phyloP scores from a whole-genome alignment of 1,140 invertebrate species.

The Zaprionus africanus region DNA sequence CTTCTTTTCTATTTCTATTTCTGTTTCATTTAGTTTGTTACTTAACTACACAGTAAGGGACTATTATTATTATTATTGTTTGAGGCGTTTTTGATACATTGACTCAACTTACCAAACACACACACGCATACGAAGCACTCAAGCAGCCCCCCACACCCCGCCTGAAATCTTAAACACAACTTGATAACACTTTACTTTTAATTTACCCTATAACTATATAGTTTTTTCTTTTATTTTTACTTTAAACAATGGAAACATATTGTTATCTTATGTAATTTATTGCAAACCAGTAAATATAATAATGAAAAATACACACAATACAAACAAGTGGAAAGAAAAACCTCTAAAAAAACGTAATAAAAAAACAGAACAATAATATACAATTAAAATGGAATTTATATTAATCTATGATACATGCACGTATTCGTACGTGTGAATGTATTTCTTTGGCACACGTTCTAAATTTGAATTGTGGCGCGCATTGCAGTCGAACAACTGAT shows the following conservation, averaged over 20 bases:
- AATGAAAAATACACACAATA: constrained; percentile 71
- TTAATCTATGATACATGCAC: background rate
- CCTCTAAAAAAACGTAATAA: constrained; percentile 68
- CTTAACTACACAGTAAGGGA: constrained; percentile 57
- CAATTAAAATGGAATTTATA: constrained; percentile 9
- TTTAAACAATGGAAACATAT: constrained; percentile 56
- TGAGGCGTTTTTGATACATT: constrained; percentile 46
- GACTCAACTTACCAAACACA: constrained; percentile 32
- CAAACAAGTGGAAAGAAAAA: constrained; percentile 73
- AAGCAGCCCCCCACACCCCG: constrained; percentile 34
- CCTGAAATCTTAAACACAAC: constrained; percentile 48
- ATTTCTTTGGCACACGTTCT: background rate
- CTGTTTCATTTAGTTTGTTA: constrained; percentile 53
- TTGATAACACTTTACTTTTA: constrained; percentile 76
- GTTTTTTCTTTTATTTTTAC: constrained; percentile 52
- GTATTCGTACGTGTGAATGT: no score
- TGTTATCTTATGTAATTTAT: constrained; percentile 75
- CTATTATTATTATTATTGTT: constrained; percentile 36
- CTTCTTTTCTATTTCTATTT: constrained; percentile 14
- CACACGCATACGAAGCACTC: constrained; percentile 29
- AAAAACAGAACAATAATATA: constrained; percentile 77
- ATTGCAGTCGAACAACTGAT: background rate
- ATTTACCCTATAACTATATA: constrained; percentile 63
- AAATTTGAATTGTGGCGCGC: constrained; percentile 23
- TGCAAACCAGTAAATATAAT: constrained; percentile 76